Evolutionary conservation across 2,113 vertebrate species (phyloP).

Genomic region (Anseranas semipalmata): DNA sequence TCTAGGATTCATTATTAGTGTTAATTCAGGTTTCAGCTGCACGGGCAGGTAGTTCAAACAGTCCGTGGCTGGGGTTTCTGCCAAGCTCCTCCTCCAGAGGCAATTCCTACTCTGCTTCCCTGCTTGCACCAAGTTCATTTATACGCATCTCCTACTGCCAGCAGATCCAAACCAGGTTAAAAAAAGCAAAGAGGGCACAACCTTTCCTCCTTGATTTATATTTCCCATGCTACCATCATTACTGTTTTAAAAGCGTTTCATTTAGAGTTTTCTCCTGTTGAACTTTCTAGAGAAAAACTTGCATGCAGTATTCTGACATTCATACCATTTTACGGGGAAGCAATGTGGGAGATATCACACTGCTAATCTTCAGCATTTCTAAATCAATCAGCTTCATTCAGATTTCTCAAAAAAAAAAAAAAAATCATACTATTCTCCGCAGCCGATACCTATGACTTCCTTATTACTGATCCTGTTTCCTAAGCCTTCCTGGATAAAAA

Average conservation of each 20-base stretch:
- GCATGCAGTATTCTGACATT: neutral
- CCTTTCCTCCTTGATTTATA: neutral
- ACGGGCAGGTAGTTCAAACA: neutral
- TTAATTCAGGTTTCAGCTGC: conserved; percentile 10
- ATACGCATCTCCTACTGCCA: neutral
- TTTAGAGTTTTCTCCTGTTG: neutral
- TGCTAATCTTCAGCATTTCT: neutral
- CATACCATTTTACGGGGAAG: too few species aligned
- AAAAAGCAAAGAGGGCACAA: neutral
- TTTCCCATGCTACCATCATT: neutral
- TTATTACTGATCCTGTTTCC: neutral
- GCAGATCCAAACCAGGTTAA: neutral
- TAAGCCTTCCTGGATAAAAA: neutral
- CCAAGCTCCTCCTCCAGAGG: neutral
- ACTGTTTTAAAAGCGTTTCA: neutral
- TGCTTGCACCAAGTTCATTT: neutral
- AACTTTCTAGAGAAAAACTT: neutral
- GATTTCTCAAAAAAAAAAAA: neutral
- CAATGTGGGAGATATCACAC: too few species aligned
- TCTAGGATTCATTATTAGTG: neutral
- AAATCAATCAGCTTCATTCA: neutral
- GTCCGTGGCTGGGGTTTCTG: neutral
- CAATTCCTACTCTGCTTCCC: neutral
- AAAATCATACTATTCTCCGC: neutral
- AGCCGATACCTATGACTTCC: neutral